These are phyloP conservation scores for Saxicola maurus DNA, from an alignment of 2,797 vertebrate genomes.

Conservation along the genomic window DNA sequence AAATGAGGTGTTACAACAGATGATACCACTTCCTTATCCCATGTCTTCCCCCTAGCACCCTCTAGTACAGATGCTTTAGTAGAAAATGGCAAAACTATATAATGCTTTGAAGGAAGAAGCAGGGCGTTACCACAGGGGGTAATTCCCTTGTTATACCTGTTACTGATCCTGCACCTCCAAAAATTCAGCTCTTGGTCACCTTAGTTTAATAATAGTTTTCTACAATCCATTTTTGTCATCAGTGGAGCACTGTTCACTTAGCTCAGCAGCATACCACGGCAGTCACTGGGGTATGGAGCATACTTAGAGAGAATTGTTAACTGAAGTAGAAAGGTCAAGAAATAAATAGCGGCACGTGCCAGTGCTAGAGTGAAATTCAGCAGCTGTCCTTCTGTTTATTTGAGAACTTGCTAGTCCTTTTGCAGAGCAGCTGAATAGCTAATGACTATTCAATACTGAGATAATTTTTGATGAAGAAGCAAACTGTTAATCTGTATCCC, in stretches of 20 bases:
- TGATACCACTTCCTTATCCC: neutral
- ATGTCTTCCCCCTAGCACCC: neutral
- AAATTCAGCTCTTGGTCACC: neutral
- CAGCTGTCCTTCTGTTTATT: neutral
- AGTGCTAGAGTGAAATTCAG: neutral
- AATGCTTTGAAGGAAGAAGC: fast-evolving
- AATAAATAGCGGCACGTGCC: neutral
- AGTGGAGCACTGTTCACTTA: neutral
- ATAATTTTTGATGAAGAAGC: neutral
- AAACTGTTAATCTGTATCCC: neutral
- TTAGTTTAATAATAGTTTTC: neutral
- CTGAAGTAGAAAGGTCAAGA: neutral
- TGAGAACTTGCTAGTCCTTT: neutral
- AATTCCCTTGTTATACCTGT: neutral
- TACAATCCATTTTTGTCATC: neutral
- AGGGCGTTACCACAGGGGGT: neutral
- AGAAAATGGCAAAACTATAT: neutral
- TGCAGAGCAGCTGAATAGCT: neutral
- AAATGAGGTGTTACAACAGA: neutral
- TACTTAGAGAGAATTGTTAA: neutral
- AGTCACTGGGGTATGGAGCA: neutral
- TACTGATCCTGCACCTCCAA: neutral
- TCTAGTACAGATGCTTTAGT: neutral
- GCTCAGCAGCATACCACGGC: neutral
- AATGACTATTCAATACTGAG: neutral